These are phyloP conservation scores for Scleropages formosus DNA, from an alignment of 2,797 vertebrate genomes.

Conservation along the genomic window DNA sequence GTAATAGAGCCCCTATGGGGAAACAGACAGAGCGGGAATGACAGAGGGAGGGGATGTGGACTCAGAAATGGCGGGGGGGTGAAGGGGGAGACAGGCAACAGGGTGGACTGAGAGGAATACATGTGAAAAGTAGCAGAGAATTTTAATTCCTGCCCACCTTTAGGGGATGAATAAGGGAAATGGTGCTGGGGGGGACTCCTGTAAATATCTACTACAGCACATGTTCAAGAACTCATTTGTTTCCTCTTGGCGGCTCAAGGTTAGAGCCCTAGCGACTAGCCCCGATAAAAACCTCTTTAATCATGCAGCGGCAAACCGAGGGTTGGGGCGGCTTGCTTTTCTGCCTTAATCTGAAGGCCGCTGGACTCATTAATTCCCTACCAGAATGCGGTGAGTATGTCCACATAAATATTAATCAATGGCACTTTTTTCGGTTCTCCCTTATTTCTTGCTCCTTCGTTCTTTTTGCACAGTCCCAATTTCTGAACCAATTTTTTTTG, in stretches of 20 bases:
- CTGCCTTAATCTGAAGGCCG: conserved; percentile 58
- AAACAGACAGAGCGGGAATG: neutral
- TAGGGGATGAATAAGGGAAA: conserved; percentile 15
- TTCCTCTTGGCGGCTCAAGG: conserved; percentile 67
- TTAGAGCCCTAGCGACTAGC: conserved; percentile 57
- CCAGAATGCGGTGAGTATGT: conserved; percentile 56
- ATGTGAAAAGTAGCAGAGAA: conserved; percentile 6
- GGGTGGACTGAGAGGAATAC: conserved; percentile 1
- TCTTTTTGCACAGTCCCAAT: conserved; percentile 64
- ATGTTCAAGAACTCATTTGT: conserved; percentile 64
- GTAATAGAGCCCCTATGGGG: neutral
- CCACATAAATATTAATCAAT: conserved; percentile 70
- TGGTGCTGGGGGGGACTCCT: neutral
- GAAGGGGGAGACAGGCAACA: conserved; percentile 31
- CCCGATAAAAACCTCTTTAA: conserved; percentile 63
- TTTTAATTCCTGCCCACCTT: conserved; percentile 36
- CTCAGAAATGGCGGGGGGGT: neutral
- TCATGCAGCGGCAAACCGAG: conserved; percentile 58
- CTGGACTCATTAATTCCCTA: conserved; percentile 64
- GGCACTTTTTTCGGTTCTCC: conserved; percentile 39
- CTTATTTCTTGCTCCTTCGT: conserved; percentile 35
- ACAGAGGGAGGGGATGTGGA: neutral
- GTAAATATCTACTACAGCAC: conserved; percentile 46
- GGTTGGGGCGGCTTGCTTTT: conserved; percentile 13
- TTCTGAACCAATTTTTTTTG: conserved; percentile 70